These are phyloP conservation scores for Macrosoma leucophasiata DNA, from an alignment of 2,888 invertebrate genomes.

Conservation along the genomic window DNA sequence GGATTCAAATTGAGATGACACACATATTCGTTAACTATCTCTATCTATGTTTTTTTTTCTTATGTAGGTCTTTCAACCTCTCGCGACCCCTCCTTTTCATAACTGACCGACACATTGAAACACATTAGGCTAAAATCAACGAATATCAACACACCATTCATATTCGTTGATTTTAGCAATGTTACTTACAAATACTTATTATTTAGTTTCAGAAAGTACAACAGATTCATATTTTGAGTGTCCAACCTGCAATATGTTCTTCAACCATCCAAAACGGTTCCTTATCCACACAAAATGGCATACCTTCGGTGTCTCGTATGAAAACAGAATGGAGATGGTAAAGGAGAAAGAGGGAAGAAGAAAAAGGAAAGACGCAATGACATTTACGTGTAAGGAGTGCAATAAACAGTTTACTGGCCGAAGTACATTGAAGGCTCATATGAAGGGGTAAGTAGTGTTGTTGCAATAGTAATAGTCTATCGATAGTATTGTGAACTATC, in stretches of 20 bases:
- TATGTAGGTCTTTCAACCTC: not conserved
- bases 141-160: not conserved
- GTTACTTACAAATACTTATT: not conserved
- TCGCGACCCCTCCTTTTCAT: not conserved
- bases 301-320: slow-evolving; percentile 47
- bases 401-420: no score
- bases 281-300: slow-evolving; percentile 66
- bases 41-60: no score
- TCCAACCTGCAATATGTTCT: slow-evolving; percentile 44
- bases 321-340: slow-evolving; percentile 38
- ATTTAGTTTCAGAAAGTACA: slow-evolving; percentile 29
- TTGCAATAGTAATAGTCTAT: no score
- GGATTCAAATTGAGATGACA: no score
- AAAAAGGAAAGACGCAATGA: slow-evolving; percentile 28
- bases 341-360: slow-evolving; percentile 35
- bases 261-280: slow-evolving; percentile 56
- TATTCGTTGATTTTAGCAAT: not conserved
- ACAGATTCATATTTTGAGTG: slow-evolving; percentile 45
- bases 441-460: no score
- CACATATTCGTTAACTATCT: no score
- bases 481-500: no score
- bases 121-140: not conserved
- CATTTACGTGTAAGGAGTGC: not conserved
- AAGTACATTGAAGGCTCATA: no score
- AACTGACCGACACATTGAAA: not conserved